Conservation (phyloP, 2,797 vertebrate species). For the Emydoidea blandingii region DNA sequence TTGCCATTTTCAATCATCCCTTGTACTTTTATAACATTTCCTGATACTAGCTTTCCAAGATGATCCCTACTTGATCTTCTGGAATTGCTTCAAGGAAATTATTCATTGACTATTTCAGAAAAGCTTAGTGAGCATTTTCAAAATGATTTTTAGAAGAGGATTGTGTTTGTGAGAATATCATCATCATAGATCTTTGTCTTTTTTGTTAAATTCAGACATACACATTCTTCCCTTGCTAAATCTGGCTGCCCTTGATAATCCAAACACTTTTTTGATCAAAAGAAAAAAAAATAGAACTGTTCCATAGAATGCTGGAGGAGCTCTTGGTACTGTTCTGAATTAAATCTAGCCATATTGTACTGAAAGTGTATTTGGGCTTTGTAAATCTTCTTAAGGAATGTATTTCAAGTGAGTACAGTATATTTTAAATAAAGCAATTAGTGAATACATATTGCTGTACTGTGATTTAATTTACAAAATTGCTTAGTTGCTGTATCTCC, state of each 20-base stretch:
- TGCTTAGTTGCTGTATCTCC: background rate
- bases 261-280: background rate
- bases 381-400: background rate
- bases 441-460: background rate
- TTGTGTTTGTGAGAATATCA: background rate
- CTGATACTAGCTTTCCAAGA: background rate
- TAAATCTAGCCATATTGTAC: background rate
- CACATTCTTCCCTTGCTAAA: background rate
- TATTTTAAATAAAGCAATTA: background rate
- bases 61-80: background rate
- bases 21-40: background rate
- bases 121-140: accelerated
- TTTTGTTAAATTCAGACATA: background rate
- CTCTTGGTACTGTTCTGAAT: background rate
- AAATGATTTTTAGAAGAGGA: background rate
- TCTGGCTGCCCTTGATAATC: background rate
- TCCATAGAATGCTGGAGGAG: background rate
- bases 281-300: background rate
- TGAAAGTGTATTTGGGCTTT: accelerated
- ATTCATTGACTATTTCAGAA: accelerated
- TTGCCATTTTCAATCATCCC: background rate
- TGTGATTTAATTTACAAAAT: background rate
- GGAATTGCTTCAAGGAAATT: background rate
- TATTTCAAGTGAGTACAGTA: background rate
- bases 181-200: accelerated